Evolutionary conservation across 2,113 vertebrate genomes (phyloP), one percentile per base, ranked within the genome.

Genomic region (Callionymus lyra): DNA sequence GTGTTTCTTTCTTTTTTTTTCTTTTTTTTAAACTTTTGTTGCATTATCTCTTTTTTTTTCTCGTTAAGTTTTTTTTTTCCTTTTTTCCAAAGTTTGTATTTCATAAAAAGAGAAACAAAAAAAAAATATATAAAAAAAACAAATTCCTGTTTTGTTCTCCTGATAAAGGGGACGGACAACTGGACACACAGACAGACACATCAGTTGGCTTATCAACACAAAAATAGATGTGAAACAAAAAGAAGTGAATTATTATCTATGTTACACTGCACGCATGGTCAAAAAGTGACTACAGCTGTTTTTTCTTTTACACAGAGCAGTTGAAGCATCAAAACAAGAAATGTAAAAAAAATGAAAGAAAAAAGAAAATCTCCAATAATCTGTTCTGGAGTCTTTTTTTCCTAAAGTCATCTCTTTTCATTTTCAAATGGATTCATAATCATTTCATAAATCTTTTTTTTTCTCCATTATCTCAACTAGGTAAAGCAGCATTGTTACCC

Each of bases 251-350:
- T 74, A 71, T 63, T 76, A 63, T 76, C 68, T 79, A 77, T 73
- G 70, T 82, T 85, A 83, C 79, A 85, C 84, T 84, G 78, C 85
- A 87, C 77, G 70, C 82, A 83, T 83, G 74, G 84, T 85, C 85
- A 84, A 72, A 82, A 86, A 82, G 80, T 85, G 81, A 85, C 79
- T 70, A 82, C 72, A 76, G 80, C 72, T 81, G 65, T 54, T 72
- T 68, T 67, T 56, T 56, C 62, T 76, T 81, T 80, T 81, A 81
- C 78, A 84, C 71, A 79, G 77, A 84, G 78, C 80, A 79, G 79
- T 77, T 42, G 72, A 84, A 79, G 81, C 74, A 34, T 80, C 59
- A 68, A 76, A 80, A 74, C 72, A 71, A 50, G 44, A 79, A 68
- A 42, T 74, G 69, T 38, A 56, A 70, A 79, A 76, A 54, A 63